phyloP scores from a whole-genome alignment of 2,113 vertebrate species.

The Lamprologus lemairii region DNA sequence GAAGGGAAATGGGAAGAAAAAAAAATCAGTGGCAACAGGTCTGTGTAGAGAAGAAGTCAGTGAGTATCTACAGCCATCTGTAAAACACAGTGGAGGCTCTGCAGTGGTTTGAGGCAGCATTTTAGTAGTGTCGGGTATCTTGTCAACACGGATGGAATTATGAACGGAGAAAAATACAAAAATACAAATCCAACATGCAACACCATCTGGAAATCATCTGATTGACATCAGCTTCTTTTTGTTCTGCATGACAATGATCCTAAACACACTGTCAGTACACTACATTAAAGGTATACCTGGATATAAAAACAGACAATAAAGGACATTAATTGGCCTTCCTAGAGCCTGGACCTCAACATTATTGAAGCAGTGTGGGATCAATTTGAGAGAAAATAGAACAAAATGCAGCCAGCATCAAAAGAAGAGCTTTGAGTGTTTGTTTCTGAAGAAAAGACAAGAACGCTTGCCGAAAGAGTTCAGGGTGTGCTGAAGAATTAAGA shows the following conservation, averaged over 20 bases:
- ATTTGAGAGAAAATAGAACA: not conserved
- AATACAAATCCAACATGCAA: not conserved
- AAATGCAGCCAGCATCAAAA: not conserved
- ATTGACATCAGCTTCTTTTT: not conserved
- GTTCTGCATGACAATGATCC: not conserved
- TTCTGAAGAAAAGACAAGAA: not conserved
- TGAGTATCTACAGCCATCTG: not conserved
- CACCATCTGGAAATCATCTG: not conserved
- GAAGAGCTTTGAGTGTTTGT: not conserved
- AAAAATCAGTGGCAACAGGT: not conserved
- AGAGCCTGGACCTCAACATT: not conserved
- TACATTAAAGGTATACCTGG: accelerated
- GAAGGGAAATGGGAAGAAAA: accelerated
- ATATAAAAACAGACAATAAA: accelerated
- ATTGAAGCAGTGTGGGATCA: not conserved
- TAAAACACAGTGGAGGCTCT: not conserved
- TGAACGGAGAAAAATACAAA: not conserved
- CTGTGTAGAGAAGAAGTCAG: not conserved
- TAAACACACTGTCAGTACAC: not conserved
- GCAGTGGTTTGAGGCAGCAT: accelerated
- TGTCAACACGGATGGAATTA: not conserved
- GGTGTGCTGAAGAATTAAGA: not conserved
- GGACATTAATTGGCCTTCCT: not conserved
- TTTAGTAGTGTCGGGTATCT: not conserved
- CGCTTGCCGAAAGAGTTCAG: not conserved